phyloP scores from a whole-genome alignment of 2,113 vertebrate species.

The Mobula hypostoma region DNA sequence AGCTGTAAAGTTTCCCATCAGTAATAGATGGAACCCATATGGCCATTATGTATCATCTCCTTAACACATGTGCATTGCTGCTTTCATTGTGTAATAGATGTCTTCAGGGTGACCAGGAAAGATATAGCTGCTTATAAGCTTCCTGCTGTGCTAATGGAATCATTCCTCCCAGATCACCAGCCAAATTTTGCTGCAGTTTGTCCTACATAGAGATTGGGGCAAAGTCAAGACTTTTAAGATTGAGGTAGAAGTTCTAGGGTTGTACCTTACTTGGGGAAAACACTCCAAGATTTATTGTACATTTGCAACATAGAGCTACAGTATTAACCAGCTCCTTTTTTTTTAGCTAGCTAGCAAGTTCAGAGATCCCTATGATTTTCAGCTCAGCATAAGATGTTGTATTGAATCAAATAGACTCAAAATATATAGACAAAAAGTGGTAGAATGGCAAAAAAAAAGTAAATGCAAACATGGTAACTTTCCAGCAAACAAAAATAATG shows the following conservation, averaged over 20 bases:
- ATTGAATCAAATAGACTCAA: background rate
- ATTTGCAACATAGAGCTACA: background rate
- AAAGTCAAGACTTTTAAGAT: background rate
- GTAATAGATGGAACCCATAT: conserved; percentile 21
- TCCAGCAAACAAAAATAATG: background rate
- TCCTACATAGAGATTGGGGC: background rate
- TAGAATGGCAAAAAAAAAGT: background rate
- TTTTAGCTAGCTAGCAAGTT: background rate
- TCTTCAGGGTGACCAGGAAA: background rate
- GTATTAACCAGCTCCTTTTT: background rate
- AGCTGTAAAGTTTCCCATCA: background rate
- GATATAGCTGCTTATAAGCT: background rate
- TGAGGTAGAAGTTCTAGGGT: background rate
- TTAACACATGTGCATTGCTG: background rate
- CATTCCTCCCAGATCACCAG: background rate
- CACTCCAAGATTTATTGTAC: background rate
- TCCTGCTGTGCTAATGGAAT: background rate
- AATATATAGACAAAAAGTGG: background rate
- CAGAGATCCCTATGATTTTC: background rate
- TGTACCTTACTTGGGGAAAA: background rate
- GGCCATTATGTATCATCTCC: background rate
- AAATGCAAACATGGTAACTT: background rate
- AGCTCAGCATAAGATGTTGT: background rate
- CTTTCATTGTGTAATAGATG: background rate
- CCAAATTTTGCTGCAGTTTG: background rate